Evolutionary conservation across 30 jellyfish, hydroid and myxozoan species (phyloP), one percentile per base, ranked within the genome.

Genomic region (Chironex yamaguchii): DNA sequence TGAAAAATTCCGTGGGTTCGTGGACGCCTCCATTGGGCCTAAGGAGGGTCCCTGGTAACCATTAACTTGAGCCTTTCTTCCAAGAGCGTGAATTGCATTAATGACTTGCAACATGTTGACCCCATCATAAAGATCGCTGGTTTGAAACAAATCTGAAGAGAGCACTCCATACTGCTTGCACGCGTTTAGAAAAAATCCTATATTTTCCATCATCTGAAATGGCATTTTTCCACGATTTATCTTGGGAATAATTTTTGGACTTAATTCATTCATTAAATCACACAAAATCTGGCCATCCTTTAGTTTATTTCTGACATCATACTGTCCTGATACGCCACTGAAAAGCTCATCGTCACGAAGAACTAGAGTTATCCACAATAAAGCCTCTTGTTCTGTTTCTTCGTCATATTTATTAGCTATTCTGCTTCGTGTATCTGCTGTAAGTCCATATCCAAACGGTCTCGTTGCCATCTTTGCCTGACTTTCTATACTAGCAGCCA

Each of bases 81-180:
- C 99, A 3, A 95, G 87, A 25, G 99, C 98, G 65, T 86, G 97
- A 29, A 95, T 73, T 1, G 97, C 96, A 49, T 86, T 86, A 42
- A 95, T 81, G 20, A 95, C 99, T 51, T 96, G 98, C 36, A 62
- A 86, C 99, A 95, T 95, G 89, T 95, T 95, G 78, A 88, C 97
- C 29, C 79, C 79, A 28, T 95, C 99, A 25, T 81, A 80, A 13
- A 95, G 82, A 63, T 95, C 97, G 12, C 90, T 92, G 50, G 98
- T 81, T 70, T 95, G 99, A 72, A 95, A 95, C 27, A 89, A 34
- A 71, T 95, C 99, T 31, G 89, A 64, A 28, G 81, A 76, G 2
- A 70, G 29, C 58, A 88, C 53, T 49, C 99, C 99, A 73, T 67
- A 90, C 2, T 83, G 48, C 49, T 73, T 96, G 84, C 96, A 85